Conservation (phyloP, 2,797 vertebrate genomes). For the Oreonectes daqikongensis region DNA sequence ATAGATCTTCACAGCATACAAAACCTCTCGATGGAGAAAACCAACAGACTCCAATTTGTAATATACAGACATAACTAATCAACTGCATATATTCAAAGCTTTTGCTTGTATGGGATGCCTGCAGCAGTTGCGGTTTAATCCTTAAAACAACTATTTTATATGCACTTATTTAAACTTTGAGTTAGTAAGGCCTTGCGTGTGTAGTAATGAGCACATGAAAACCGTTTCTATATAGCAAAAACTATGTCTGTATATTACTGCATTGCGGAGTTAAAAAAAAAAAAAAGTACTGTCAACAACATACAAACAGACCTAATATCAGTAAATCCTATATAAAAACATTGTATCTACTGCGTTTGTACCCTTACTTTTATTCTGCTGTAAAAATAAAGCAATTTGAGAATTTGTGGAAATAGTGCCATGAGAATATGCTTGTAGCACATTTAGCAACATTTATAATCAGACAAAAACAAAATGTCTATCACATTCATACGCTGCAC, state of each 20-base stretch:
- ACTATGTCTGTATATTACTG: slow-evolving; percentile 30
- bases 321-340: background rate
- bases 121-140: too few species aligned
- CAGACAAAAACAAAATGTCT: too few species aligned
- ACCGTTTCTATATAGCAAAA: too few species aligned
- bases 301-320: background rate
- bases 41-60: background rate
- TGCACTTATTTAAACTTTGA: too few species aligned
- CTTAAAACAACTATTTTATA: too few species aligned
- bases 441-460: too few species aligned
- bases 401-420: too few species aligned
- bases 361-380: background rate
- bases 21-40: background rate
- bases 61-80: background rate
- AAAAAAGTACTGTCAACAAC: background rate
- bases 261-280: slow-evolving; percentile 16
- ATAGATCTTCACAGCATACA: background rate
- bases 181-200: too few species aligned
- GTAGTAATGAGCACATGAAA: too few species aligned
- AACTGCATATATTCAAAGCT: background rate
- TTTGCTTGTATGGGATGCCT: background rate
- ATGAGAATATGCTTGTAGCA: too few species aligned
- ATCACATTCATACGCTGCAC: too few species aligned
- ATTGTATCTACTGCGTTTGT: background rate
- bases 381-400: background rate